Evolutionary conservation across 2,113 vertebrate species (phyloP).

Genomic region (Campylomormyrus numenius): DNA sequence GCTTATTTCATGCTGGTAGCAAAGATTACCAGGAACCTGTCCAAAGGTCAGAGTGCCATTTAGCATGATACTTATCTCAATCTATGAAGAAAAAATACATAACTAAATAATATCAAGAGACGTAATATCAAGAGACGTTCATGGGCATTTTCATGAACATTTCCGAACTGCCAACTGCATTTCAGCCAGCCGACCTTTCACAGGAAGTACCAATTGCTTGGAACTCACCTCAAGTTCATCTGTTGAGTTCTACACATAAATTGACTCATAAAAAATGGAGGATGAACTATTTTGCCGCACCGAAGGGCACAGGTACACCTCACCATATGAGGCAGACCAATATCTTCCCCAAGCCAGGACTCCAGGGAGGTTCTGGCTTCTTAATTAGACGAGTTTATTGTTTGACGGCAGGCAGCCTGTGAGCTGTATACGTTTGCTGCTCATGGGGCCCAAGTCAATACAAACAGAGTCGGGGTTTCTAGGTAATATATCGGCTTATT

Average conservation of each 20-base stretch:
- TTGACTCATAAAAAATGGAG: background rate
- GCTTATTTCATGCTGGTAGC: background rate
- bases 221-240: slow-evolving; percentile 5
- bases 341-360: background rate
- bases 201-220: background rate
- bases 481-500: background rate
- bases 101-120: background rate
- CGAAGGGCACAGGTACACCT: background rate
- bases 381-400: background rate
- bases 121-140: background rate
- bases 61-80: background rate
- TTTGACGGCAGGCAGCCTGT: background rate
- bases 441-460: background rate
- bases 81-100: background rate
- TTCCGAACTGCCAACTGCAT: background rate
- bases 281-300: background rate
- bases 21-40: background rate
- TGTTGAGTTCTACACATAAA: slow-evolving; percentile 15
- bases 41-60: background rate
- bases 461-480: background rate
- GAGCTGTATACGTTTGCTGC: background rate
- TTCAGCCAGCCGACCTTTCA: background rate
- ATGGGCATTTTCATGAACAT: background rate
- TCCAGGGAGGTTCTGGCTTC: background rate
- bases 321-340: slow-evolving; percentile 5